Evolutionary conservation across 1,140 invertebrate species (phyloP).

Genomic region (Drosophila elegans): DNA sequence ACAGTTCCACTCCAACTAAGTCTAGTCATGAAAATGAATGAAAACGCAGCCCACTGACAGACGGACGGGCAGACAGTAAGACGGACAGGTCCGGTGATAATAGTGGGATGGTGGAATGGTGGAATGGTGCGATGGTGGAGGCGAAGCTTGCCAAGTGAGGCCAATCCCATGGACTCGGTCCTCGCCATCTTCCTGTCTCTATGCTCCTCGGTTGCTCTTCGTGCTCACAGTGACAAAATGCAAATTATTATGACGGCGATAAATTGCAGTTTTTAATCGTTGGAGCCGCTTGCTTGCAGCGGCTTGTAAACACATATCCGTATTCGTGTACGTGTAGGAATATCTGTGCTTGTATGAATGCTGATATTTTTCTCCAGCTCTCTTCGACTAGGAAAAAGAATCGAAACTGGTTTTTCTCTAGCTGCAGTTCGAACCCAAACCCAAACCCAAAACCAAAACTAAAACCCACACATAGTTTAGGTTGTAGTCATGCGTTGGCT

Average conservation of each 20-base stretch:
- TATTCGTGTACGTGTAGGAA: conserved; percentile 1
- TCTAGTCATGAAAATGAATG: conserved; percentile 59
- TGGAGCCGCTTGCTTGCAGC: conserved; percentile 69
- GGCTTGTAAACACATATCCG: conserved; percentile 48
- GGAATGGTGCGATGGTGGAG: too few species aligned
- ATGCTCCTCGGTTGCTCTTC: conserved; percentile 23
- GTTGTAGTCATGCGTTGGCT: conserved; percentile 70
- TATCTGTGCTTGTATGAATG: conserved; percentile 20
- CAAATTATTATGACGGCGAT: conserved; percentile 83
- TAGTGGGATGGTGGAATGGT: conserved; percentile 17
- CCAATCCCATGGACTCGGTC: conserved; percentile 40
- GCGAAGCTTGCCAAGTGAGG: too few species aligned
- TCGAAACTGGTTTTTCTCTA: conserved; percentile 70
- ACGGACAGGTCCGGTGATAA: conserved; percentile 35
- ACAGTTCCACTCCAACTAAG: conserved; percentile 32
- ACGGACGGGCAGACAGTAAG: conserved; percentile 24
- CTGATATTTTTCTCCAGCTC: conserved; percentile 15
- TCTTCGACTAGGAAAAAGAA: conserved; percentile 68
- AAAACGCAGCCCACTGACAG: conserved; percentile 55
- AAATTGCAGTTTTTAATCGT: conserved; percentile 82
- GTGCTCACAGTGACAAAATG: conserved; percentile 76
- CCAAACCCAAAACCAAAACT: conserved; percentile 56
- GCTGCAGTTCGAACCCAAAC: conserved; percentile 49
- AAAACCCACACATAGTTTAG: conserved; percentile 78
- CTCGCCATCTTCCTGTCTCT: conserved; percentile 25